A percentile compares a stretch with the other conserved stretches of the same genome.
These are phyloP conservation scores for Xiphophorus birchmanni DNA, from an alignment of 2,797 vertebrate species.

Conservation along the genomic window DNA sequence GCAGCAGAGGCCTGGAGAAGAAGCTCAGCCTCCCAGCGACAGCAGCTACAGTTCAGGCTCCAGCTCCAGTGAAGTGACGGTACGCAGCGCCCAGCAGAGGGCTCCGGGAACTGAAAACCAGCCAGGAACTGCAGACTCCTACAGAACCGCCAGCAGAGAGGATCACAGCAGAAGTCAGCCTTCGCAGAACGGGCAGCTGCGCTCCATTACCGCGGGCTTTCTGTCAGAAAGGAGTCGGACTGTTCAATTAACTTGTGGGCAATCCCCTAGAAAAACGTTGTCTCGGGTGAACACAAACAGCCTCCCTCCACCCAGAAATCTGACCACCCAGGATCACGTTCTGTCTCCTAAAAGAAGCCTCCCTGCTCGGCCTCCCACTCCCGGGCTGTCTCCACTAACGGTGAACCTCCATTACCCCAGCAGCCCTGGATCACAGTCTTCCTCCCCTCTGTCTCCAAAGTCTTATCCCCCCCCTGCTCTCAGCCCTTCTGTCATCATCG, in stretches of 20 bases:
- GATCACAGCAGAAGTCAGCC: slow-evolving; percentile 33
- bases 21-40: slow-evolving; percentile 48
- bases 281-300: neutral
- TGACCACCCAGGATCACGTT: too few species aligned
- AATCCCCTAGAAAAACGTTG: slow-evolving; percentile 34
- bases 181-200: slow-evolving; percentile 37
- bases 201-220: slow-evolving; percentile 27
- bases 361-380: slow-evolving; percentile 70
- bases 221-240: slow-evolving; percentile 36
- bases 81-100: slow-evolving; percentile 37
- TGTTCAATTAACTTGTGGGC: slow-evolving; percentile 25
- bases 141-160: slow-evolving; percentile 34
- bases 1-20: slow-evolving; percentile 34
- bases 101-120: slow-evolving; percentile 16
- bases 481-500: slow-evolving; percentile 66
- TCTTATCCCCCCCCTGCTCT: slow-evolving; percentile 51
- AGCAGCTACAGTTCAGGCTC: slow-evolving; percentile 64
- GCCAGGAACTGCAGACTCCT: slow-evolving; percentile 22
- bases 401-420: slow-evolving; percentile 60
- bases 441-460: slow-evolving; percentile 45
- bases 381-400: slow-evolving; percentile 71
- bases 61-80: slow-evolving; percentile 56
- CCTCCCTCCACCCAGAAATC: too few species aligned
- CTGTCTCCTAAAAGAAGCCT: slow-evolving; percentile 50
- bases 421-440: slow-evolving; percentile 54